phyloP scores from a whole-genome alignment of 2,888 invertebrate species.

The Eledona agricola region DNA sequence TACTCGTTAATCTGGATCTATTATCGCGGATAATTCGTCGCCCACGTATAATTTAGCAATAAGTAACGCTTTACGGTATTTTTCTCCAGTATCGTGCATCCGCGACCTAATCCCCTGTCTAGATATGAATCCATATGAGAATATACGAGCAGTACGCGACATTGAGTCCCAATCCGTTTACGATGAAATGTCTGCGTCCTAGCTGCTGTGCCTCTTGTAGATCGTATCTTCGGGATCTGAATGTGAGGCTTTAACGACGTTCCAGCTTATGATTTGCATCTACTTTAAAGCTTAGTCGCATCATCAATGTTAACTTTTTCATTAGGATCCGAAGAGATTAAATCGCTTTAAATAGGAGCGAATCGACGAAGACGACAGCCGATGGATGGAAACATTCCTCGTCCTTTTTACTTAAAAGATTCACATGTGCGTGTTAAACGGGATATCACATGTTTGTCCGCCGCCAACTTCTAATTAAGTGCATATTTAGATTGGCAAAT shows the following conservation, averaged over 20 bases:
- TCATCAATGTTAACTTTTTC: constrained; percentile 29
- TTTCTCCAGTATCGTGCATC: constrained; percentile 32
- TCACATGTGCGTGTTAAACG: constrained; percentile 20
- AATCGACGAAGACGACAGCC: constrained; percentile 8
- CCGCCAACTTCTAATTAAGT: constrained; percentile 11
- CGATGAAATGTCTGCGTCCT: constrained; percentile 31
- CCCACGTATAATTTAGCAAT: constrained; percentile 34
- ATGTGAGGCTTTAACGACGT: constrained; percentile 31
- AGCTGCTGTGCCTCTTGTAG: constrained; percentile 32
- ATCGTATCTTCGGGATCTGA: constrained; percentile 25
- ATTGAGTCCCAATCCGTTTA: constrained; percentile 38
- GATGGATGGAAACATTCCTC: constrained; percentile 6
- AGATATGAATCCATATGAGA: constrained; percentile 39
- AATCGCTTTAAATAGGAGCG: constrained; percentile 14
- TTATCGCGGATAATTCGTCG: constrained; percentile 29
- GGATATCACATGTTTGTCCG: not conserved
- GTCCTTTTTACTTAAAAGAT: constrained; percentile 7
- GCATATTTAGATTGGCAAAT: constrained; percentile 11
- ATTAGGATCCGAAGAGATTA: constrained; percentile 24
- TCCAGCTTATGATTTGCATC: constrained; percentile 32
- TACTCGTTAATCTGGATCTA: constrained; percentile 28
- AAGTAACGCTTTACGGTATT: constrained; percentile 33
- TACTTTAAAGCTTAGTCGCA: constrained; percentile 29
- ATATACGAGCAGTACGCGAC: constrained; percentile 36
- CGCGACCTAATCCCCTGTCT: constrained; percentile 34